Evolutionary conservation across 1,140 invertebrate genomes (phyloP).

Genomic region (Bombus haemorrhoidalis): DNA sequence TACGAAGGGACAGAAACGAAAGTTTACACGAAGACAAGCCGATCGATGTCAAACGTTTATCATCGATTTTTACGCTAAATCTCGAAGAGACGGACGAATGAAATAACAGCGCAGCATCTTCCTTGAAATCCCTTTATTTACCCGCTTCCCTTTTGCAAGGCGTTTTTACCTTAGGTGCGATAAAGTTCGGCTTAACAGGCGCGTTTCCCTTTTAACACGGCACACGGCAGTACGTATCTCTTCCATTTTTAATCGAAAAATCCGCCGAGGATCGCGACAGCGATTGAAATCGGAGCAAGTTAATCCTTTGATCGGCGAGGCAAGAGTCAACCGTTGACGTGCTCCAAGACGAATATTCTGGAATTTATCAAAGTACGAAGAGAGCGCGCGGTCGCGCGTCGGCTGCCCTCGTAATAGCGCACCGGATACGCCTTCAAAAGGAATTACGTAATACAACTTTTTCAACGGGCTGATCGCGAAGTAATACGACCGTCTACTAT

Average conservation of each 20-base stretch:
- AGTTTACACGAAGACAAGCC: not conserved
- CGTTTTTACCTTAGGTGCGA: not conserved
- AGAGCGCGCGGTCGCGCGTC: constrained; percentile 30
- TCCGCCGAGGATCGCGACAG: not conserved
- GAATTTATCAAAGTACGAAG: constrained; percentile 74
- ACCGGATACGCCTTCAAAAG: constrained; percentile 81
- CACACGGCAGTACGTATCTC: not conserved
- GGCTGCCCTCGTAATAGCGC: constrained; percentile 75
- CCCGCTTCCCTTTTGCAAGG: not conserved
- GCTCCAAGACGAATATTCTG: constrained; percentile 66
- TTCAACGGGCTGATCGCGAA: constrained; percentile 50
- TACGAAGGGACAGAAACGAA: not conserved
- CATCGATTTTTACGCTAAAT: no score
- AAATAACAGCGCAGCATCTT: not conserved
- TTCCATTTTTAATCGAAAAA: constrained; percentile 11
- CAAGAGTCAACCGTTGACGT: not conserved
- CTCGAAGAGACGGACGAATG: not conserved
- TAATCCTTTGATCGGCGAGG: constrained; percentile 40
- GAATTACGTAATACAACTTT: constrained; percentile 79
- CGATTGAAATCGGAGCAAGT: constrained; percentile 31
- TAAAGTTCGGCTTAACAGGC: not conserved
- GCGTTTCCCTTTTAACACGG: not conserved
- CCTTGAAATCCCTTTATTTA: not conserved
- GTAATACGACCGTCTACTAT: constrained; percentile 20
- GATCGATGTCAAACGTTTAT: not conserved